Base-by-base conservation (phyloP, 2,888 invertebrate species). In the Trichacis sp. region DNA sequence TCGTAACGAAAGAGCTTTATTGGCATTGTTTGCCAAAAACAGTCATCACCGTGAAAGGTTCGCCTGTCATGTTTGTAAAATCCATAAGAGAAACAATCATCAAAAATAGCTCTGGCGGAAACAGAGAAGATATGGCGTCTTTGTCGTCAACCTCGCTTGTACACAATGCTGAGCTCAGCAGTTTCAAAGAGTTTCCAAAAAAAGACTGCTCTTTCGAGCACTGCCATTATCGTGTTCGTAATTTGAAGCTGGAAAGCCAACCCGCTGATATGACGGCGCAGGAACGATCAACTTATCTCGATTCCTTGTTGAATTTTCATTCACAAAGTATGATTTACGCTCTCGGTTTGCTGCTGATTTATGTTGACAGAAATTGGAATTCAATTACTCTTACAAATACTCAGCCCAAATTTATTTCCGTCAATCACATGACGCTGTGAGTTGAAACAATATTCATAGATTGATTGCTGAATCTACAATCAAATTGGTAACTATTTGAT, bases 261-360 rank as follows among this genome's bases (percentile, higher is more conserved):
- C 89, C 89, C 0, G 70, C 81, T 0, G 80, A 88, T 69, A 84
- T 86, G 24, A 84, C 85, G 0, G 88, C 87, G 11, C 86, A 86
- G 9, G 89, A 90, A 63, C 87, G 89, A 48, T 82, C 85, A 1
- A 75, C 88, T 12, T 91, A 88, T 76, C 85, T 92, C 0, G 86
- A 89, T 53, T 89, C 91, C 0, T 81, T 88, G 0, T 77, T 93
- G 0, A 89, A 92, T 81, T 89, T 91, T 76, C 86, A 87, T 40
- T 88, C 88, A 64, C 87, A 86, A 4, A 86, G 88, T 51, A 89
- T 89, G 61, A 86, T 93, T 2, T 88, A 92, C 74, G 90, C 93
- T 0, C 80, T 91, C 1, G 94, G 94, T 2, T 89, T 91, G 0
- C 83, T 94, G 38, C 82, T 94, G 15, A 88, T 90, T 73, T 92